Conservation (phyloP, 2,113 vertebrate species). For the Bostrychus sinensis region DNA sequence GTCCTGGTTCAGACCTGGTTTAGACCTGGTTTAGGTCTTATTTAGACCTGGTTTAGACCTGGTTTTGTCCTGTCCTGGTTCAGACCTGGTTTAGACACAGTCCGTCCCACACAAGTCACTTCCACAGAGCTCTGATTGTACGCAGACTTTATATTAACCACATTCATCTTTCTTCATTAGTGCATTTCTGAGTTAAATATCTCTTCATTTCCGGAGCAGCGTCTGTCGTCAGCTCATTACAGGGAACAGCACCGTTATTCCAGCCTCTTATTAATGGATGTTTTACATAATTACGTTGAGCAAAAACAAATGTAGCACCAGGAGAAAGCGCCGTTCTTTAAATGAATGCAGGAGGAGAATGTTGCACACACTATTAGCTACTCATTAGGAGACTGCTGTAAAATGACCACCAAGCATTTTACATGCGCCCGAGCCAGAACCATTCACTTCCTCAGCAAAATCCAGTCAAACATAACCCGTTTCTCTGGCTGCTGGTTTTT, state of each 20-base stretch:
- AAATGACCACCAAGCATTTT: too few relatives aligned
- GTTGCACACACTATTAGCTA: too few relatives aligned
- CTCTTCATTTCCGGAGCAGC: constrained; percentile 31
- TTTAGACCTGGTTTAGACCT: too few relatives aligned
- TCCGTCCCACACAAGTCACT: constrained; percentile 17
- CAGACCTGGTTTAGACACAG: constrained; percentile 31
- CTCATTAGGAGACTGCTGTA: too few relatives aligned
- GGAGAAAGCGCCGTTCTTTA: too few relatives aligned
- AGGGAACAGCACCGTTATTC: not conserved
- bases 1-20: not conserved
- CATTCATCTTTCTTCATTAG: constrained; percentile 11
- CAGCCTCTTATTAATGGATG: not conserved
- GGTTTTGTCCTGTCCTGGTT: too few relatives aligned
- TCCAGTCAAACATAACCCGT: too few relatives aligned
- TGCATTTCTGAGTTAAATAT: constrained; percentile 42
- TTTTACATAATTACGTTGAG: constrained; percentile 3
- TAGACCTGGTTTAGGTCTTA: too few relatives aligned
- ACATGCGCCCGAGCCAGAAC: too few relatives aligned
- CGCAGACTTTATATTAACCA: constrained; percentile 1
- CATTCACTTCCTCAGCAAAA: too few relatives aligned
- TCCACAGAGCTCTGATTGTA: constrained; percentile 15
- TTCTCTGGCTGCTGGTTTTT: too few relatives aligned
- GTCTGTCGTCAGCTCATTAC: constrained; percentile 11
- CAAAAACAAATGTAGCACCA: not conserved
- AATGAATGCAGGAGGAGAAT: too few relatives aligned